Evolutionary conservation across 2,797 vertebrate genomes (phyloP).

Genomic region (Margarornis squamiger): DNA sequence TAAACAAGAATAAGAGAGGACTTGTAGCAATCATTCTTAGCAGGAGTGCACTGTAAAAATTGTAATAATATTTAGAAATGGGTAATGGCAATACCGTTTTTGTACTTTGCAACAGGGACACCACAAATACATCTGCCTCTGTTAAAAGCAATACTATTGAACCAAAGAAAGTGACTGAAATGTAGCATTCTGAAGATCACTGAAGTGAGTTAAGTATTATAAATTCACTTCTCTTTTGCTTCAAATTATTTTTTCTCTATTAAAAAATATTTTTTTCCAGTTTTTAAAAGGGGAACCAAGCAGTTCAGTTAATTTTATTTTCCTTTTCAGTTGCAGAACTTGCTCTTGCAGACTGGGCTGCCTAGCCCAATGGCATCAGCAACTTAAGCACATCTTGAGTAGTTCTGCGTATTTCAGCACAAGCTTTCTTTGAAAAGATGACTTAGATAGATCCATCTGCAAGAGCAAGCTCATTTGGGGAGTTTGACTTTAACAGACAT

Average conservation of each 20-base stretch:
- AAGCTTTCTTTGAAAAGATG: conserved; percentile 2
- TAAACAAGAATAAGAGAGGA: neutral
- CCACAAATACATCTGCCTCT: neutral
- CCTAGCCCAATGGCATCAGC: neutral
- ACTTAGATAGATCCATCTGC: neutral
- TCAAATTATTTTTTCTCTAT: neutral
- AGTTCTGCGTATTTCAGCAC: conserved; percentile 4
- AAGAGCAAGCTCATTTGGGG: neutral
- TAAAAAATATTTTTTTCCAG: neutral
- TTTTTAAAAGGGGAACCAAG: neutral
- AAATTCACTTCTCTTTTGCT: neutral
- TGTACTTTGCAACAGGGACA: neutral
- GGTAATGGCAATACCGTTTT: neutral
- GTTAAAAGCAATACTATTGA: neutral
- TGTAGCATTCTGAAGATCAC: neutral
- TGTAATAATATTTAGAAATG: neutral
- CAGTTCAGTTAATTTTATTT: neutral
- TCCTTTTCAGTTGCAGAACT: neutral
- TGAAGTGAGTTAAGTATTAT: neutral
- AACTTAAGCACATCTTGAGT: conserved; percentile 13
- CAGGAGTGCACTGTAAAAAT: neutral
- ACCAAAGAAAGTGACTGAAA: neutral
- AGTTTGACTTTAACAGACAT: neutral
- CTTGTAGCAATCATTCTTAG: neutral
- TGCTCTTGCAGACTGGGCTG: neutral